phyloP scores from a whole-genome alignment of 2,888 invertebrate genomes.

The Agrochola circellaris region DNA sequence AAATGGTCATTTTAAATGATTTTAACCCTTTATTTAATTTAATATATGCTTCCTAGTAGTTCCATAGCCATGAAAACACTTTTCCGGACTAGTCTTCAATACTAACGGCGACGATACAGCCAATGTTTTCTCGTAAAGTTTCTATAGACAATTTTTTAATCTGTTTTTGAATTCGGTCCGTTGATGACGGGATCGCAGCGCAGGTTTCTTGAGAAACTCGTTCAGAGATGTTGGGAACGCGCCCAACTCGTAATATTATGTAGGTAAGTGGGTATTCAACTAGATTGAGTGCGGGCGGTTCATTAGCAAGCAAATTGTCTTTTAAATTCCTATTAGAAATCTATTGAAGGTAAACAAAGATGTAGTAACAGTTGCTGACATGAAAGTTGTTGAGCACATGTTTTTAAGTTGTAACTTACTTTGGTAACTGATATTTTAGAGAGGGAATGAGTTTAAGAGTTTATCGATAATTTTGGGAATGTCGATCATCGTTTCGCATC shows the following conservation, averaged over 20 bases:
- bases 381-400: constrained; percentile 1
- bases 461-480: neutral
- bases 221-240: constrained; percentile 55
- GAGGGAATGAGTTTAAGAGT: neutral
- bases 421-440: constrained; percentile 11
- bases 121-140: constrained; percentile 5
- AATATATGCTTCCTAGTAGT: neutral
- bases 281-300: constrained; percentile 71
- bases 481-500: neutral
- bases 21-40: neutral
- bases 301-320: constrained; percentile 76
- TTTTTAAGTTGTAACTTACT: constrained; percentile 13
- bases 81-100: neutral
- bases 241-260: constrained; percentile 64
- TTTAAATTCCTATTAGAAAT: constrained; percentile 68
- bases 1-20: too few species aligned
- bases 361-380: constrained; percentile 11
- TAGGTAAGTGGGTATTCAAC: constrained; percentile 68
- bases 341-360: constrained; percentile 58
- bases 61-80: neutral
- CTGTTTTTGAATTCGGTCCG: constrained; percentile 27
- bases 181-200: constrained; percentile 33
- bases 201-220: constrained; percentile 46
- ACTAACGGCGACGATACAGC: neutral
- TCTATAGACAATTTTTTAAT: constrained; percentile 10